Conservation (phyloP, 2,797 vertebrate genomes). For the Malurus splendens region DNA sequence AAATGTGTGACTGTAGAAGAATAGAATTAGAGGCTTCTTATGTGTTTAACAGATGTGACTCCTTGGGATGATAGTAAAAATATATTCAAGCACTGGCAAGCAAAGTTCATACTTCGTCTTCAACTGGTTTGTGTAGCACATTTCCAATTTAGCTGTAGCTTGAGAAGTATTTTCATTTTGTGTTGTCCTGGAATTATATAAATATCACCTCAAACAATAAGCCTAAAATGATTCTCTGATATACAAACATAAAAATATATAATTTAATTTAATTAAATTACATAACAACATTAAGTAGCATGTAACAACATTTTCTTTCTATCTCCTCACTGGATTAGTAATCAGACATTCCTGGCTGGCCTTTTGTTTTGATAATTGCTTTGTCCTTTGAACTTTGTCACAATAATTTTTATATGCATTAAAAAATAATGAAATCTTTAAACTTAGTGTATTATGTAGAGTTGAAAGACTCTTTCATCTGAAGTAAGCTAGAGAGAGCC, state of each 20-base stretch:
- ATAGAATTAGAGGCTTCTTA: neutral
- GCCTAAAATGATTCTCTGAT: constrained; percentile 27
- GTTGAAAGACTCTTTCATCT: neutral
- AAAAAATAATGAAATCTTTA: constrained; percentile 14
- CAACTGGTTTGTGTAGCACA: neutral
- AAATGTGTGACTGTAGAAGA: neutral
- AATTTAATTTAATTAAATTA: neutral
- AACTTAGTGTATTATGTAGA: neutral
- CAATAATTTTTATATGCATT: neutral
- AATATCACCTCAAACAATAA: constrained; percentile 29
- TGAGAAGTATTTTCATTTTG: neutral
- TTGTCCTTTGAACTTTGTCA: neutral
- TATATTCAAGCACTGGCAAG: neutral
- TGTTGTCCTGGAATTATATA: constrained; percentile 35
- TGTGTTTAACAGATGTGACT: neutral
- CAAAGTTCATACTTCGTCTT: neutral
- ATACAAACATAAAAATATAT: neutral
- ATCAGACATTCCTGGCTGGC: neutral
- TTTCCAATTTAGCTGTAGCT: neutral
- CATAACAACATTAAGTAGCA: neutral
- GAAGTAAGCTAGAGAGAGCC: neutral
- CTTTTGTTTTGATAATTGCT: neutral
- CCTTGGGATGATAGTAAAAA: neutral
- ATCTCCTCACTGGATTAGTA: neutral
- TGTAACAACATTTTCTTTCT: neutral